Conservation (phyloP, 1,140 invertebrate species). For the Pygmarrhopalites habei region DNA sequence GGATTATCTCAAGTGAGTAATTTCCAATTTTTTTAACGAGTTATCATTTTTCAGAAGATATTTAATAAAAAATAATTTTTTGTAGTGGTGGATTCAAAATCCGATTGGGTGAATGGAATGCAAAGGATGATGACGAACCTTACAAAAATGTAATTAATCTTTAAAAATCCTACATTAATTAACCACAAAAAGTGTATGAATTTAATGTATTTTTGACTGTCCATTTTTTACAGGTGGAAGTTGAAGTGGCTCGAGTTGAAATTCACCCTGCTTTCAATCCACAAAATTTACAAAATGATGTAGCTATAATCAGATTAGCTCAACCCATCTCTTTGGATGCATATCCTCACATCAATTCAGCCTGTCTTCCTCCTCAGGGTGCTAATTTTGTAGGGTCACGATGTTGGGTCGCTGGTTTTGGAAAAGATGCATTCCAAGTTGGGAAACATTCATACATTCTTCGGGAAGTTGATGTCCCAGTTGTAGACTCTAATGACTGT, state of each 20-base stretch:
- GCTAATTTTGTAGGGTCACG: constrained; percentile 53
- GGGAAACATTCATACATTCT: constrained; percentile 59
- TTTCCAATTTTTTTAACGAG: constrained; percentile 38
- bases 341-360: constrained; percentile 60
- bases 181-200: too few species aligned
- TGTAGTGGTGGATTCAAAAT: constrained; percentile 48
- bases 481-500: constrained; percentile 55
- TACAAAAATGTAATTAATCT: constrained; percentile 54
- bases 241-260: constrained; percentile 50
- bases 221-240: too few species aligned
- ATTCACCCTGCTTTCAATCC: constrained; percentile 59
- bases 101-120: constrained; percentile 63
- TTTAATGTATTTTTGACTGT: too few species aligned
- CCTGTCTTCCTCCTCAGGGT: constrained; percentile 55
- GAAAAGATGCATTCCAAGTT: constrained; percentile 64
- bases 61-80: too few species aligned
- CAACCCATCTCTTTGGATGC: constrained; percentile 51
- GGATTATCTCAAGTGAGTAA: constrained; percentile 46
- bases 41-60: too few species aligned
- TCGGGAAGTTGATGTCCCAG: constrained; percentile 62
- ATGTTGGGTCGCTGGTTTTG: constrained; percentile 74
- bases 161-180: too few species aligned
- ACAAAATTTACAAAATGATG: constrained; percentile 59
- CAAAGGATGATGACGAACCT: constrained; percentile 52
- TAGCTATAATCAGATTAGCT: constrained; percentile 58